These are phyloP conservation scores for Phymastichus coffea DNA, from an alignment of 1,140 invertebrate genomes.

Conservation along the genomic window DNA sequence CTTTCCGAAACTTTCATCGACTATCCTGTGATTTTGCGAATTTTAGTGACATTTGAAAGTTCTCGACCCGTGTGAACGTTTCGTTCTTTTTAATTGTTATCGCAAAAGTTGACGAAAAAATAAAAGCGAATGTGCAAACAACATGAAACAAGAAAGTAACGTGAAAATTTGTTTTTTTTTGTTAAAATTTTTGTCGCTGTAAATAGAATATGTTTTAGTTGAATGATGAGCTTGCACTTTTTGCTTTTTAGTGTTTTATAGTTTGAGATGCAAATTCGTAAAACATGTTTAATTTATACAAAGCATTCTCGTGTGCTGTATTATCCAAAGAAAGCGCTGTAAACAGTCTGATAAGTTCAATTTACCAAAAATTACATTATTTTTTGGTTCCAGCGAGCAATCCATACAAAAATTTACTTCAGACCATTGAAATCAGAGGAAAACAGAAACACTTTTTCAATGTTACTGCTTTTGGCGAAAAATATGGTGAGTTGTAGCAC, in stretches of 20 bases:
- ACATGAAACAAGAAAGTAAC: not conserved
- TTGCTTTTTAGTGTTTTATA: not conserved
- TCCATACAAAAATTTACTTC: conserved; percentile 70
- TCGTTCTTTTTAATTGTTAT: not conserved
- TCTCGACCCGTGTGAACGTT: too few relatives aligned
- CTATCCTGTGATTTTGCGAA: too few relatives aligned
- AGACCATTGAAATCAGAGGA: conserved; percentile 65
- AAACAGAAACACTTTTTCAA: conserved; percentile 77
- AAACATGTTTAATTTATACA: conserved; percentile 13
- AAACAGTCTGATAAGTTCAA: too few relatives aligned
- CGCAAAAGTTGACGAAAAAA: not conserved
- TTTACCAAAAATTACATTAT: too few relatives aligned
- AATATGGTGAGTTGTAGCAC: conserved; percentile 71
- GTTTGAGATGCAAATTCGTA: conserved; percentile 9
- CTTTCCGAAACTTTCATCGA: too few relatives aligned
- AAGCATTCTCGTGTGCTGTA: not conserved
- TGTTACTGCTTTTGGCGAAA: conserved; percentile 64
- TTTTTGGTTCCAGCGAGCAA: conserved; percentile 61
- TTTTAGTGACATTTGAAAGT: too few relatives aligned
- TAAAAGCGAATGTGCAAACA: not conserved
- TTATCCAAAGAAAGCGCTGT: too few relatives aligned
- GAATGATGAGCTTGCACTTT: not conserved
- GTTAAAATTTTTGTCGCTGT: too few relatives aligned
- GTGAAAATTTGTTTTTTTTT: too few relatives aligned
- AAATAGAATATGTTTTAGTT: not conserved